Conservation (phyloP, 2,888 invertebrate genomes). For the Apamea anceps region DNA sequence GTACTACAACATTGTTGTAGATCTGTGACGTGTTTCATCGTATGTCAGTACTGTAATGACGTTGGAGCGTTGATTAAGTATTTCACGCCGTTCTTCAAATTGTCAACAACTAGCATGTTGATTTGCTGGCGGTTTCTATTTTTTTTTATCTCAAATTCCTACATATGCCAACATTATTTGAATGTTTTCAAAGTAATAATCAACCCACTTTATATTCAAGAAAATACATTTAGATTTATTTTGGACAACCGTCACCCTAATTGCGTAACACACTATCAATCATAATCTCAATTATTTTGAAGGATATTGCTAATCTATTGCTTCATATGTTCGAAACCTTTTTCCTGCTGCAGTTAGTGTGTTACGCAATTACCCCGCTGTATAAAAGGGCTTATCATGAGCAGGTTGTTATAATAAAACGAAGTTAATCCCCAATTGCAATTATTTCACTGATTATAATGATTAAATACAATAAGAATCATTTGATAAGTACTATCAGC, state of each 20-base stretch:
- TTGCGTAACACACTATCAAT: neutral
- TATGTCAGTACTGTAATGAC: constrained; percentile 38
- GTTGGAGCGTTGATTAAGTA: constrained; percentile 18
- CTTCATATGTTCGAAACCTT: neutral
- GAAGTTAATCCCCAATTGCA: neutral
- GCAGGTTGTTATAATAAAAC: constrained; percentile 1
- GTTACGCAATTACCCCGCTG: neutral
- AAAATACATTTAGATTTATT: neutral
- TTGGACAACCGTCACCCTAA: neutral
- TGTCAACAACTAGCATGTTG: constrained; percentile 17
- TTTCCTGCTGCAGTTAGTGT: neutral
- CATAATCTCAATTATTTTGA: neutral
- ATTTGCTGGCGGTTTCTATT: constrained; percentile 14
- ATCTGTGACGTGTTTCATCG: constrained; percentile 33
- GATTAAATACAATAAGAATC: constrained; percentile 9
- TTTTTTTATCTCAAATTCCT: constrained; percentile 24
- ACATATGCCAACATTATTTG: neutral
- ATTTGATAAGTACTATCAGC: constrained; percentile 9
- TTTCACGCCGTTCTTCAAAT: constrained; percentile 27
- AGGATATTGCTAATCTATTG: neutral
- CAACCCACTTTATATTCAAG: neutral
- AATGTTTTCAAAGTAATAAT: constrained; percentile 11
- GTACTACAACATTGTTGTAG: constrained; percentile 37
- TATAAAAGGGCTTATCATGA: neutral
- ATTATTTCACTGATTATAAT: constrained; percentile 3